Conservation (phyloP, 2,888 invertebrate genomes). For the Poecilobothrus nobilitatus region DNA sequence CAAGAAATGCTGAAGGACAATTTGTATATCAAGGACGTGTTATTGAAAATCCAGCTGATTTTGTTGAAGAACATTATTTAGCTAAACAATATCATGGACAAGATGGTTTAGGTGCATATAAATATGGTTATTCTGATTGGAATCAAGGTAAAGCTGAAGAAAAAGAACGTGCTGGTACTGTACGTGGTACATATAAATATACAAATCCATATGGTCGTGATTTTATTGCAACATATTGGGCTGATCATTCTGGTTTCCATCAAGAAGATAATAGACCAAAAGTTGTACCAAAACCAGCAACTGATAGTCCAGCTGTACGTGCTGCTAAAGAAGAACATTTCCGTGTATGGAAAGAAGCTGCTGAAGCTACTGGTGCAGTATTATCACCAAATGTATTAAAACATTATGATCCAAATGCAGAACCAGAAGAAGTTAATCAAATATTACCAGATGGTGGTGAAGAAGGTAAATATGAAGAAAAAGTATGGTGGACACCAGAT, state of each 20-base stretch:
- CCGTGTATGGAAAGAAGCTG: slow-evolving; percentile 59
- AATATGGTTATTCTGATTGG: slow-evolving; percentile 64
- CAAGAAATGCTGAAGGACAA: slow-evolving; percentile 38
- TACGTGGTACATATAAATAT: slow-evolving; percentile 65
- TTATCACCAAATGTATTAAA: slow-evolving; percentile 36
- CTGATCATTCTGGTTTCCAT: slow-evolving; percentile 68
- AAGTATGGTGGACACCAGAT: slow-evolving; percentile 38
- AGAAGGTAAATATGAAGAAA: slow-evolving; percentile 34
- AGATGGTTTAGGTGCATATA: slow-evolving; percentile 60
- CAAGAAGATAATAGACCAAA: slow-evolving; percentile 65
- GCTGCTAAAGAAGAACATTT: slow-evolving; percentile 61
- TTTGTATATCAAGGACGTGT: slow-evolving; percentile 48
- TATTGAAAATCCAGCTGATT: slow-evolving; percentile 56
- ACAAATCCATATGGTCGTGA: slow-evolving; percentile 47
- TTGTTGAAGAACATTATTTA: slow-evolving; percentile 60
- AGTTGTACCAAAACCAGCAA: slow-evolving; percentile 52
- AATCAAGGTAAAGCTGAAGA: slow-evolving; percentile 67
- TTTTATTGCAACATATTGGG: slow-evolving; percentile 54
- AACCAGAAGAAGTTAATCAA: slow-evolving; percentile 15
- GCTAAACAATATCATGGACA: slow-evolving; percentile 66
- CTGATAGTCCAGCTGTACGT: slow-evolving; percentile 61
- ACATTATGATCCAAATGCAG: slow-evolving; percentile 23
- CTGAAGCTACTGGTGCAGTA: slow-evolving; percentile 46
- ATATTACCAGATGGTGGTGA: slow-evolving; percentile 32
- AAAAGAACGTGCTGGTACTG: slow-evolving; percentile 56